These are phyloP conservation scores for Sus cebifrons DNA, from an alignment of 2,797 vertebrate genomes.

Conservation along the genomic window DNA sequence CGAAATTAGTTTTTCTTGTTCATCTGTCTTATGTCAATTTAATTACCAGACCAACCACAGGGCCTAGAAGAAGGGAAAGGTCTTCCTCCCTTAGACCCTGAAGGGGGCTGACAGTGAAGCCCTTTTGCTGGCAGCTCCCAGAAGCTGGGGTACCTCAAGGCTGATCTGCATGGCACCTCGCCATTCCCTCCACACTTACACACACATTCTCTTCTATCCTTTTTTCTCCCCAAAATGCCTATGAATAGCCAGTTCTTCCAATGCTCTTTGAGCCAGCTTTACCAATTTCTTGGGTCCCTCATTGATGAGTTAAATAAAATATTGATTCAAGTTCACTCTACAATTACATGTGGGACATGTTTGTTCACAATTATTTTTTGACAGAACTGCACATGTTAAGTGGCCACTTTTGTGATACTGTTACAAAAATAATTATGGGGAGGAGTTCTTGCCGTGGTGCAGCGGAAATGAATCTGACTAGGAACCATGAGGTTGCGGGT, in stretches of 20 bases:
- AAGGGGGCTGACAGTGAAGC: not conserved
- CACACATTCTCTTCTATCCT: not conserved
- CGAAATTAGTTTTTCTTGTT: not conserved
- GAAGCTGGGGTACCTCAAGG: not conserved
- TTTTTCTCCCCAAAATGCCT: not conserved
- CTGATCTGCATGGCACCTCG: not conserved
- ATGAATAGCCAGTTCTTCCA: not conserved
- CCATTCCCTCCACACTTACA: not conserved
- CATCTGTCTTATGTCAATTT: not conserved
- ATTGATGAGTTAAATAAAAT: not conserved
- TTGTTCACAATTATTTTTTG: not conserved
- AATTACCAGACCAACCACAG: not conserved
- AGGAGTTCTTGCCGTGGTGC: not conserved
- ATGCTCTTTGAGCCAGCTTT: not conserved
- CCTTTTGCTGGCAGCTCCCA: not conserved
- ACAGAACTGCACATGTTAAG: not conserved
- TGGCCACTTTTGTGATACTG: not conserved
- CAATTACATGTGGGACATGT: not conserved
- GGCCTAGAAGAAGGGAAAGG: not conserved
- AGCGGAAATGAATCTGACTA: no score
- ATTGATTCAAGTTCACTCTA: not conserved
- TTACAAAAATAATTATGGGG: not conserved
- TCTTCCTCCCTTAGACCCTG: not conserved
- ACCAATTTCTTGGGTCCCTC: not conserved
- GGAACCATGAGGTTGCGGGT: no score